A percentile compares a stretch with the other conserved stretches of the same genome.
These are phyloP conservation scores for Alexandromys oeconomus DNA, from an alignment of 2,797 vertebrate species.

Conservation along the genomic window DNA sequence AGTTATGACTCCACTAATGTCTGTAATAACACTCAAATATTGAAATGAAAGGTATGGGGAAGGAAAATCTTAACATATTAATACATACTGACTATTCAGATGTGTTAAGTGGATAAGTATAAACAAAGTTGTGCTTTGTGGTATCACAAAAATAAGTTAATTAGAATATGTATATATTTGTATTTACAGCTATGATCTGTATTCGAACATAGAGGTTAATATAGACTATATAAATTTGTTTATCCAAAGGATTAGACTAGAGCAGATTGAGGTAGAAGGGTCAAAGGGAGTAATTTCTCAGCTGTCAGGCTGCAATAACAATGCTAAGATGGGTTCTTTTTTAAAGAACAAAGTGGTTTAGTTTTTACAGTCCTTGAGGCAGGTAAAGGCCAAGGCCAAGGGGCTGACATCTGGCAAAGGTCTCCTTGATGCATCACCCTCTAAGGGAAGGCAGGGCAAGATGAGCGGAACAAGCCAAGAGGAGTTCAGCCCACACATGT, in stretches of 20 bases:
- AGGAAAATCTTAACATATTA: slow-evolving; percentile 28
- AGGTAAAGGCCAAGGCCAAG: neutral
- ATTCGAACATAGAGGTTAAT: neutral
- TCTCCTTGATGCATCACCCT: neutral
- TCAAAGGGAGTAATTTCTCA: neutral
- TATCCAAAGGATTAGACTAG: neutral
- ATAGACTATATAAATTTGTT: neutral
- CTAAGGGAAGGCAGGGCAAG: neutral
- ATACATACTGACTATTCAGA: slow-evolving; percentile 30
- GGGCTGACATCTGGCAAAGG: neutral
- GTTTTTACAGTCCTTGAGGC: neutral
- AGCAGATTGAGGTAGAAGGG: neutral
- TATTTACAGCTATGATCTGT: neutral
- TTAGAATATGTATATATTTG: neutral
- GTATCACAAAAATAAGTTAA: slow-evolving; percentile 18
- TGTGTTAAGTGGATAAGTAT: neutral
- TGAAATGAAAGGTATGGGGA: neutral
- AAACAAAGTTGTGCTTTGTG: slow-evolving; percentile 6
- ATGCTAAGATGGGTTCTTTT: neutral
- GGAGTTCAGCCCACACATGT: neutral
- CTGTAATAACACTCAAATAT: neutral
- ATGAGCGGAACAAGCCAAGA: neutral
- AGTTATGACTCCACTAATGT: neutral
- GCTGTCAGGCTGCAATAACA: neutral
- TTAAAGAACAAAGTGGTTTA: neutral